phyloP scores from a whole-genome alignment of 2,888 invertebrate genomes.

The Cremastinae sp. region DNA sequence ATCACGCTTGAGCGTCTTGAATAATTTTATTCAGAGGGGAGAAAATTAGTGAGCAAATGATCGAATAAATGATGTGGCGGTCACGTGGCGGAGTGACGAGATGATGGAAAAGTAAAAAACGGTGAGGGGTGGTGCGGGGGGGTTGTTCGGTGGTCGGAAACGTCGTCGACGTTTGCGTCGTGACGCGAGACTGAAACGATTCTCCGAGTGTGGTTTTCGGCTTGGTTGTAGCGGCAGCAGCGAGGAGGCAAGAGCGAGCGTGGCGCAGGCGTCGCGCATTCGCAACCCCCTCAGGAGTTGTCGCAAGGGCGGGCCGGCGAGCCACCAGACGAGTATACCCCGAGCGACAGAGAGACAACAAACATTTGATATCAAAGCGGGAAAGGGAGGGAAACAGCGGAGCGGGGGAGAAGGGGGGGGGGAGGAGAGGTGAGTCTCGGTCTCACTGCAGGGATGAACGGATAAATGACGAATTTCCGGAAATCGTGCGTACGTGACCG shows the following conservation, averaged over 20 bases:
- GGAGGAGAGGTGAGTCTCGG: constrained; percentile 37
- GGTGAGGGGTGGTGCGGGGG: constrained; percentile 44
- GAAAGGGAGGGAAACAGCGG: neutral
- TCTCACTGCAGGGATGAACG: constrained; percentile 63
- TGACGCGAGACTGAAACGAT: constrained; percentile 70
- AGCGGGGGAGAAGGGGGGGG: constrained; percentile 34
- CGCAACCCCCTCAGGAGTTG: constrained; percentile 60
- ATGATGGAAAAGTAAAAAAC: constrained; percentile 10
- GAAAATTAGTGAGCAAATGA: no score
- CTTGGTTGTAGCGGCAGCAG: constrained; percentile 51
- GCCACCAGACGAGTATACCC: constrained; percentile 48
- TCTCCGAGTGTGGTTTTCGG: constrained; percentile 67
- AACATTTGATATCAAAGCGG: constrained; percentile 18
- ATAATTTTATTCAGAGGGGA: no score
- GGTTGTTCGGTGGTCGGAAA: constrained; percentile 40
- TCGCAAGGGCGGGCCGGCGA: constrained; percentile 63
- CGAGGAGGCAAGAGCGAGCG: constrained; percentile 30
- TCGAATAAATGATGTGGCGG: constrained; percentile 7
- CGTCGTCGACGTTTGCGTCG: constrained; percentile 70
- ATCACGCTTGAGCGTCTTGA: no score
- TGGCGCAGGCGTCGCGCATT: constrained; percentile 70
- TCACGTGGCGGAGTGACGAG: constrained; percentile 61
- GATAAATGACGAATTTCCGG: constrained; percentile 75
- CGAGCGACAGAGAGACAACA: constrained; percentile 40
- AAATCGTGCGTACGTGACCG: constrained; percentile 71